phyloP scores from a whole-genome alignment of 2,888 invertebrate species.

The Thera obeliscata region DNA sequence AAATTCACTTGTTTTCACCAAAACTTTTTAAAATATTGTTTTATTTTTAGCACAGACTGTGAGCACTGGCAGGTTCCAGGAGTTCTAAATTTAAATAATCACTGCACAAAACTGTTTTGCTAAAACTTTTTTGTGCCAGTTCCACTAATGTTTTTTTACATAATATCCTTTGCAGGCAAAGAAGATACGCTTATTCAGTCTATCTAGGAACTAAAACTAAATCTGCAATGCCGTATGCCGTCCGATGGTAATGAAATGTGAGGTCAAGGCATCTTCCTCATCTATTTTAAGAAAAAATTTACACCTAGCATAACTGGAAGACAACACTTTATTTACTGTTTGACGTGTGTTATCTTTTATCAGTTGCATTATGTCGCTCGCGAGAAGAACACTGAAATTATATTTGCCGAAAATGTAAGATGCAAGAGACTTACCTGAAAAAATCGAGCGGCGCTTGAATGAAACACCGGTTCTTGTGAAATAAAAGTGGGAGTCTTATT shows the following conservation, averaged over 20 bases:
- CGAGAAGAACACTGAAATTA: conserved; percentile 31
- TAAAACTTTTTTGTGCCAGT: conserved; percentile 12
- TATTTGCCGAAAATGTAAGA: conserved; percentile 36
- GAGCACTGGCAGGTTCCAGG: conserved; percentile 13
- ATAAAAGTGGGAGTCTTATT: conserved; percentile 44
- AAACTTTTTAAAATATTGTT: background rate
- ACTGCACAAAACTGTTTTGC: conserved; percentile 16
- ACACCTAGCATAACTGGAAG: conserved; percentile 20
- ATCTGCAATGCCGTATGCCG: conserved; percentile 57
- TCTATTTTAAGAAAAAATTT: conserved; percentile 54
- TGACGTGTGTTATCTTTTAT: conserved; percentile 46
- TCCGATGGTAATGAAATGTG: conserved; percentile 51
- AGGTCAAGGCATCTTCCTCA: conserved; percentile 66
- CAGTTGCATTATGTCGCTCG: conserved; percentile 33
- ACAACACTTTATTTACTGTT: conserved; percentile 25
- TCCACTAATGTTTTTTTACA: conserved; percentile 9
- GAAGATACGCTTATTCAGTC: conserved; percentile 11
- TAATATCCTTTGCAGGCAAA: background rate
- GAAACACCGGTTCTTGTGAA: conserved; percentile 41
- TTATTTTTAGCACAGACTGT: conserved; percentile 7
- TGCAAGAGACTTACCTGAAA: conserved; percentile 59
- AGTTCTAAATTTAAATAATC: conserved; percentile 9
- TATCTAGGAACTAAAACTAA: conserved; percentile 49
- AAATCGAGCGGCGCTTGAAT: conserved; percentile 48
- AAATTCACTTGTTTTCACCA: conserved; percentile 7